phyloP scores from a whole-genome alignment of 1,140 invertebrate species.

The Megathymus violae region DNA sequence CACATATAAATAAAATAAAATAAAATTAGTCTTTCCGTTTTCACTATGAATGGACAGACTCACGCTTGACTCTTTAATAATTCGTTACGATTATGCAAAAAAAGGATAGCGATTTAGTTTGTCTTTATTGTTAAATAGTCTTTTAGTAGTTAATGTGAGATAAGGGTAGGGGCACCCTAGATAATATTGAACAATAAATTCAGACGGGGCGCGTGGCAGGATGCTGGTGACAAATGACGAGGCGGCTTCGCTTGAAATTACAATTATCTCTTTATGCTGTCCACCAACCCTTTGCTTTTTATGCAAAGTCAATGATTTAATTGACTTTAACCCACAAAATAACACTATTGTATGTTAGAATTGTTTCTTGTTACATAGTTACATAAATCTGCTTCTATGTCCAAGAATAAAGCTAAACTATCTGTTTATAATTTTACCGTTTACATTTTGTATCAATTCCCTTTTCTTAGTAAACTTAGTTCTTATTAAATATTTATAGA shows the following conservation, averaged over 20 bases:
- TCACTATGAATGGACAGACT: too few relatives aligned
- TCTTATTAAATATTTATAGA: too few relatives aligned
- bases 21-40: too few relatives aligned
- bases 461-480: too few relatives aligned
- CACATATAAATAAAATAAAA: too few relatives aligned
- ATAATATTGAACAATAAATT: constrained; percentile 80
- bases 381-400: too few relatives aligned
- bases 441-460: too few relatives aligned
- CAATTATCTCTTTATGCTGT: constrained; percentile 74
- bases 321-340: constrained; percentile 39
- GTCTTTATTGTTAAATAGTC: constrained; percentile 70
- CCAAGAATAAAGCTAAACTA: too few relatives aligned
- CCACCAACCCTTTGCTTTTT: constrained; percentile 68
- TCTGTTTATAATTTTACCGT: too few relatives aligned
- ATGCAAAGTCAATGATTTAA: constrained; percentile 72
- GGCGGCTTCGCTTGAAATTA: constrained; percentile 74
- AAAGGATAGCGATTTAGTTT: constrained; percentile 4
- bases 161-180: constrained; percentile 65
- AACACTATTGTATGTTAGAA: neutral
- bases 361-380: too few relatives aligned
- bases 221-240: constrained; percentile 80
- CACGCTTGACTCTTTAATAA: too few relatives aligned
- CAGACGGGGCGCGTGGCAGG: constrained; percentile 71
- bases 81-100: constrained; percentile 10
- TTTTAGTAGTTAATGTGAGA: constrained; percentile 60